Evolutionary conservation across 1,140 invertebrate genomes (phyloP), one percentile per base, ranked within the genome.

Genomic region (Spodoptera frugiperda): DNA sequence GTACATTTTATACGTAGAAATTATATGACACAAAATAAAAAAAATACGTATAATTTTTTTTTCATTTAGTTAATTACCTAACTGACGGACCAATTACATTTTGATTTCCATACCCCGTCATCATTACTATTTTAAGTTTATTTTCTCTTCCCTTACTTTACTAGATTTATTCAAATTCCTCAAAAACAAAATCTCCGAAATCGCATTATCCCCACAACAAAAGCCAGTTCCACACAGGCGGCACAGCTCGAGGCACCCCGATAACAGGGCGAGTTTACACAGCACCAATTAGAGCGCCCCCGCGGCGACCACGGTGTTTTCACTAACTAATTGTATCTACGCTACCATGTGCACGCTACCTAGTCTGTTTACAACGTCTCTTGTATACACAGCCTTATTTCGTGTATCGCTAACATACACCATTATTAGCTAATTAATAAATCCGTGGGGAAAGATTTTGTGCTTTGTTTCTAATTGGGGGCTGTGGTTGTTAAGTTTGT

Each of bases 221-320:
- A 88, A 89, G 81, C 80, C 54, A 0, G 9, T 72, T 88, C 88
- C 84, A 86, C 67, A 84, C 57, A 44, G 12, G 3, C 9, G 10
- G 55, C 9, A 9, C 21, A 51, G 88, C 91, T 81, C 88, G 83
- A 80, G 90, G 91, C 88, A 54, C 77, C 74, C 82, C 82, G 89
- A 91, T 92, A 91, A 89, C 91, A 88, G 89, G 84, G 83, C 87
- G 78, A 84, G 91, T 93, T 89, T 93, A 91, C 91, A 91, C 85
- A 91, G 84, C 82, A 87, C 91, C 91, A 93, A 93, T 93, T 93
- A 93, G 87, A 87, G 80, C 65, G 25, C 63, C 86, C 90, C 88
- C 82, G 85, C 84, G 86, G 91, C 85, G 68, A 65, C 63, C 85
- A 81, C 77, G 67, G 76, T 90, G 84, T 89, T 87, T 89, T 86